A percentile compares a stretch with the other conserved stretches of the same genome.
Evolutionary conservation across 2,113 vertebrate genomes (phyloP).

Genomic region (Antechinus flavipes): DNA sequence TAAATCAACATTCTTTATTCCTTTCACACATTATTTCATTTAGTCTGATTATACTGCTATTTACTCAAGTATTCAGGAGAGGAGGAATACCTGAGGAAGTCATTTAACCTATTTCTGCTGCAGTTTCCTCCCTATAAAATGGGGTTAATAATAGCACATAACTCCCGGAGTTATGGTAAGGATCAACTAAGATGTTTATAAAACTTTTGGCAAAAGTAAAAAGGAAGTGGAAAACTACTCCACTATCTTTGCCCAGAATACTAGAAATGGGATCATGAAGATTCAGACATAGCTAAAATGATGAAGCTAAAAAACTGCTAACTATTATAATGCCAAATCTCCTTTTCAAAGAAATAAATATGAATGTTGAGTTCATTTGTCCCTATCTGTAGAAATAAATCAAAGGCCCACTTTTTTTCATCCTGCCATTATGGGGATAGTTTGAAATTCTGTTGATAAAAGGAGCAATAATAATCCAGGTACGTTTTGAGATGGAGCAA

Average conservation of each 20-base stretch:
- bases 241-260: background rate
- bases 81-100: accelerated
- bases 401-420: background rate
- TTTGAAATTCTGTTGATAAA: background rate
- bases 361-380: slow-evolving; percentile 17
- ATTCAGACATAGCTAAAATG: background rate
- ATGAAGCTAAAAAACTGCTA: background rate
- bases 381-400: slow-evolving; percentile 2
- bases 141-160: background rate
- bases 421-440: background rate
- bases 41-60: background rate
- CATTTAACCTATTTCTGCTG: background rate
- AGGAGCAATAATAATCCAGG: background rate
- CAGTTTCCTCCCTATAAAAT: background rate
- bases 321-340: background rate
- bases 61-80: background rate
- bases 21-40: background rate
- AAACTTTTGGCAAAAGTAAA: background rate
- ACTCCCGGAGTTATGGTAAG: background rate
- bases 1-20: background rate
- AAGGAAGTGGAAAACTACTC: background rate
- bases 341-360: slow-evolving; percentile 15
- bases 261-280: background rate
- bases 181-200: background rate
- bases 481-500: background rate